Percentiles rank a stretch among this genome's conserved stretches.
phyloP scores from a whole-genome alignment of 2,888 invertebrate genomes.

The Andrena trimmerana region DNA sequence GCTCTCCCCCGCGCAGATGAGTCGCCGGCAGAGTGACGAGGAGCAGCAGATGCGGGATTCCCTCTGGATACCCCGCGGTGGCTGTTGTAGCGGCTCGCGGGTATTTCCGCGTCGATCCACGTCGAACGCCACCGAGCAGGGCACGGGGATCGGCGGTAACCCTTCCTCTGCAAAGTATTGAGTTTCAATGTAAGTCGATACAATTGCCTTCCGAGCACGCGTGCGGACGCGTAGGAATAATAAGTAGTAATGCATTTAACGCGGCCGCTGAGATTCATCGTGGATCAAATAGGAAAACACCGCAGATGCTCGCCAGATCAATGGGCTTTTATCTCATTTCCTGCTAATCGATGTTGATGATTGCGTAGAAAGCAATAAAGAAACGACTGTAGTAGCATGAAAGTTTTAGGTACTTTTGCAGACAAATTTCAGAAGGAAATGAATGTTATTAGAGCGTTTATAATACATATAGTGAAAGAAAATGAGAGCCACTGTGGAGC shows the following conservation, averaged over 20 bases:
- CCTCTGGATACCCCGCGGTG: not conserved
- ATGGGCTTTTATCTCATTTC: no score
- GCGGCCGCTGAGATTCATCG: not conserved
- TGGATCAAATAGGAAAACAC: not conserved
- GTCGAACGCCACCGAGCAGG: conserved; percentile 27
- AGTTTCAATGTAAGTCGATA: conserved; percentile 79
- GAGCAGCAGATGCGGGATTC: not conserved
- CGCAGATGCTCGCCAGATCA: not conserved
- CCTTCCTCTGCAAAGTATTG: conserved; percentile 67
- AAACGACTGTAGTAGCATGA: no score
- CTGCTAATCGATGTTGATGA: no score
- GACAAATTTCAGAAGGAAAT: not conserved
- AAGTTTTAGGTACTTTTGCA: not conserved
- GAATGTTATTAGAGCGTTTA: not conserved
- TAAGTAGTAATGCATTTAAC: conserved; percentile 35
- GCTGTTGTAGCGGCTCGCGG: not conserved
- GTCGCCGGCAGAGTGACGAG: not conserved
- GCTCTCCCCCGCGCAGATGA: not conserved
- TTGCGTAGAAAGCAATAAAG: no score
- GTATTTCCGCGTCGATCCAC: conserved; percentile 41
- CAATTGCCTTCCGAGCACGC: conserved; percentile 77
- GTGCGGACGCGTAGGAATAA: conserved; percentile 71
- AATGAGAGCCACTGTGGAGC: conserved; percentile 77
- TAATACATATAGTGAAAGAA: not conserved
- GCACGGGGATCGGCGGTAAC: conserved; percentile 60